Conservation (phyloP, 2,888 invertebrate species). For the Ectemnius lituratus region DNA sequence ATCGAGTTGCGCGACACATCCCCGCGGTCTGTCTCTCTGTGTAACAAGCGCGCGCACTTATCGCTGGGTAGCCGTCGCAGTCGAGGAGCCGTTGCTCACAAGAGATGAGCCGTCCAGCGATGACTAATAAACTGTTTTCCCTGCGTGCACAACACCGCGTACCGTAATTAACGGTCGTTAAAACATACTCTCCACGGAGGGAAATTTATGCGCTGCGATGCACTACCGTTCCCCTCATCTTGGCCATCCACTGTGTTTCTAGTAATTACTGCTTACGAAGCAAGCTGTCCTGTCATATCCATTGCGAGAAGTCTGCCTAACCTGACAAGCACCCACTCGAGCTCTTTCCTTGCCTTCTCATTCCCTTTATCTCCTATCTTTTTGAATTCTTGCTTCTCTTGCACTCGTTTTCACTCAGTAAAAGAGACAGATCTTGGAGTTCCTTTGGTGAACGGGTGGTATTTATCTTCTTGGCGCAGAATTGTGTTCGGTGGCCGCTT, state of each 20-base stretch:
- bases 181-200: constrained; percentile 18
- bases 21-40: too few species aligned
- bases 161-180: constrained; percentile 34
- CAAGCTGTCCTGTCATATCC: too few species aligned
- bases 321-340: too few species aligned
- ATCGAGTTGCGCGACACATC: background rate
- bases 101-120: constrained; percentile 15
- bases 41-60: constrained; percentile 2
- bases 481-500: too few species aligned
- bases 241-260: constrained; percentile 22
- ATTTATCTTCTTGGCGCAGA: too few species aligned
- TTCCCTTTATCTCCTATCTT: too few species aligned
- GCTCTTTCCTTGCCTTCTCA: too few species aligned
- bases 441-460: too few species aligned
- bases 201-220: constrained; percentile 32
- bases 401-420: too few species aligned
- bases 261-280: background rate
- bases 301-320: too few species aligned
- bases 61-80: background rate
- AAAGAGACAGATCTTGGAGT: too few species aligned
- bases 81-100: background rate
- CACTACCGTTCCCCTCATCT: constrained; percentile 26
- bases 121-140: constrained; percentile 32
- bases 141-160: constrained; percentile 15
- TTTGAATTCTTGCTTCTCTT: too few species aligned